Conservation (phyloP, 2,113 vertebrate species). For the Lophura nycthemera region DNA sequence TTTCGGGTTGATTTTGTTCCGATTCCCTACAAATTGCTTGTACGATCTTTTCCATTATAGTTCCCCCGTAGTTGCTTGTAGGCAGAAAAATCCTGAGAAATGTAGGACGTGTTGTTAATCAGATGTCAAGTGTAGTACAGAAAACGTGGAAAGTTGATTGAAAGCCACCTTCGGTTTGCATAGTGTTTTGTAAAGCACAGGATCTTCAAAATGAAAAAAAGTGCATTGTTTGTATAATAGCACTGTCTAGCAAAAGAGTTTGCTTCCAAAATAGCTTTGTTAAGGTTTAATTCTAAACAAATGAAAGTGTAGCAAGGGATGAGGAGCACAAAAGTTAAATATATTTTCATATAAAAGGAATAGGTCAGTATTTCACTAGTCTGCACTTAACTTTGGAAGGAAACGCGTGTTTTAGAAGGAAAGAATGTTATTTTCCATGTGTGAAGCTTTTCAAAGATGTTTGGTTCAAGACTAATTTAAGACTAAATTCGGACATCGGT, state of each 20-base stretch:
- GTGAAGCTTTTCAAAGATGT: neutral
- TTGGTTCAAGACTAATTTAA: neutral
- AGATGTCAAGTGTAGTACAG: neutral
- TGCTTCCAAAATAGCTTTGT: neutral
- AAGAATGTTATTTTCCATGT: neutral
- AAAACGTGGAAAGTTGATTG: neutral
- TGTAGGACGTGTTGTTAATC: neutral
- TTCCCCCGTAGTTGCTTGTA: neutral
- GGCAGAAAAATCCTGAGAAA: neutral
- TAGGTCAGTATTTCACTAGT: neutral
- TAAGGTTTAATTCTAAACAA: neutral
- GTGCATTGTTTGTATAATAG: neutral
- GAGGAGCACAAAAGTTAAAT: slow-evolving; percentile 1
- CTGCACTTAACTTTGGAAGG: neutral
- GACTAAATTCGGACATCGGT: neutral
- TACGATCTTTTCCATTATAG: neutral
- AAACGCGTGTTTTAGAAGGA: neutral
- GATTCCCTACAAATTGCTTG: neutral
- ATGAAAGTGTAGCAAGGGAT: neutral
- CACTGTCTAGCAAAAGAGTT: neutral
- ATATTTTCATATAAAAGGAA: slow-evolving; percentile 3
- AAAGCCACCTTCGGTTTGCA: slow-evolving; percentile 19
- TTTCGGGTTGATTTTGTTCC: neutral
- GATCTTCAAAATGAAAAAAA: neutral
- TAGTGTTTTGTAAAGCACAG: neutral